phyloP scores from a whole-genome alignment of 2,797 vertebrate genomes.

The Gallinago nigripennis region DNA sequence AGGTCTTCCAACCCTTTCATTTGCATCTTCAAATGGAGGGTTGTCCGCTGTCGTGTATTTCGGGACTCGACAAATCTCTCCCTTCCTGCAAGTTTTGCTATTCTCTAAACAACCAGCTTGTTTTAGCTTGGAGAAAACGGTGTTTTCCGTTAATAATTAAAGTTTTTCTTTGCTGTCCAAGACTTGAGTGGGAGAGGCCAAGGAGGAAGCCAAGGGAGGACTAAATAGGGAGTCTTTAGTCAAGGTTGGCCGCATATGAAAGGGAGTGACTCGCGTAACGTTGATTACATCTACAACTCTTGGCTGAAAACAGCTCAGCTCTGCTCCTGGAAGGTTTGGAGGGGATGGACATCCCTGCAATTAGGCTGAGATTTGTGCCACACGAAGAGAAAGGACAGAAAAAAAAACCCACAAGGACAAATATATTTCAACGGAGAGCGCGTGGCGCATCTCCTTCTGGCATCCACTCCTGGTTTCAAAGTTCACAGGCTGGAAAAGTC shows the following conservation, averaged over 20 bases:
- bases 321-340: background rate
- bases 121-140: background rate
- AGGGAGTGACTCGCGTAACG: accelerated
- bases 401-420: too few relatives aligned
- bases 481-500: background rate
- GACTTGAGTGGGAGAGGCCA: background rate
- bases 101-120: background rate
- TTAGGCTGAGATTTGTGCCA: accelerated
- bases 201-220: background rate
- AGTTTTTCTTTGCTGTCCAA: background rate
- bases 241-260: background rate
- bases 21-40: background rate
- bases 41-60: background rate
- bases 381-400: background rate
- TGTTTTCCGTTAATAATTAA: background rate
- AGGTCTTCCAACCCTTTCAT: background rate
- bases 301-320: background rate
- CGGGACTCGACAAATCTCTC: background rate
- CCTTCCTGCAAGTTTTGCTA: background rate
- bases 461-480: background rate
- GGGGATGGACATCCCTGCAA: background rate
- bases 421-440: accelerated
- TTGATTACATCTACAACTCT: background rate
- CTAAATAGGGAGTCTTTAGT: background rate
- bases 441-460: accelerated